phyloP scores from a whole-genome alignment of 2,888 invertebrate genomes.

The Agrotis puta region DNA sequence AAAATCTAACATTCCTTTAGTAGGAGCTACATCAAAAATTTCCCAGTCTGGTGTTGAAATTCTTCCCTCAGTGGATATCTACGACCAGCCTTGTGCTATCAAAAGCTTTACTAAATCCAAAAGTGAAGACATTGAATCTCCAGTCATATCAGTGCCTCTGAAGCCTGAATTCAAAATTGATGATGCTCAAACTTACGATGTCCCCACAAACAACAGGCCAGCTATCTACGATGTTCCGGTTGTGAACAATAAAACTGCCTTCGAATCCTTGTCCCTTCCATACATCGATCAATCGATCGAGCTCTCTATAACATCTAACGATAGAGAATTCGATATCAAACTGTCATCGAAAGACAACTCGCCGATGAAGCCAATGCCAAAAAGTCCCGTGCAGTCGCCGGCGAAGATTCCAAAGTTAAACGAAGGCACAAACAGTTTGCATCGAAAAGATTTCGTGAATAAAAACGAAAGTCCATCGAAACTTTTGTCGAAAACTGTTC shows the following conservation, averaged over 20 bases:
- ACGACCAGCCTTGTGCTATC: slow-evolving; percentile 81
- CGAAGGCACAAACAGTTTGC: slow-evolving; percentile 83
- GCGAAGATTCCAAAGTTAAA: slow-evolving; percentile 77
- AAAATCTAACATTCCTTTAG: slow-evolving; percentile 87
- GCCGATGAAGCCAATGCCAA: slow-evolving; percentile 78
- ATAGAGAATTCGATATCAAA: slow-evolving; percentile 89
- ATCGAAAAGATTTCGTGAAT: slow-evolving; percentile 81
- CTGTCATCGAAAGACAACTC: slow-evolving; percentile 84
- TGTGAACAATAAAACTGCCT: slow-evolving; percentile 84
- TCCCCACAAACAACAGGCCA: slow-evolving; percentile 86
- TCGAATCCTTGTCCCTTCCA: slow-evolving; percentile 86
- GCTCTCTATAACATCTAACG: slow-evolving; percentile 86
- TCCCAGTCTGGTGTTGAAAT: slow-evolving; percentile 88
- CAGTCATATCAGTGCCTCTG: slow-evolving; percentile 62
- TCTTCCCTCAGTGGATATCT: slow-evolving; percentile 86
- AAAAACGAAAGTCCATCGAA: slow-evolving; percentile 78
- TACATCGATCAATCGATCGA: slow-evolving; percentile 89
- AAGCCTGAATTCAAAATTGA: slow-evolving; percentile 84
- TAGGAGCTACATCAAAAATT: slow-evolving; percentile 89
- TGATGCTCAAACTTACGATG: slow-evolving; percentile 83
- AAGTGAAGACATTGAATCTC: slow-evolving; percentile 73
- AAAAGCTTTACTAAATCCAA: slow-evolving; percentile 74
- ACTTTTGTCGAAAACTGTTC: slow-evolving; percentile 79
- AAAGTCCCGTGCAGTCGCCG: slow-evolving; percentile 77
- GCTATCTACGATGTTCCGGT: slow-evolving; percentile 88